Evolutionary conservation across 2,888 invertebrate genomes (phyloP), one percentile per base, ranked within the genome.

Genomic region (Eristalis arbustorum): DNA sequence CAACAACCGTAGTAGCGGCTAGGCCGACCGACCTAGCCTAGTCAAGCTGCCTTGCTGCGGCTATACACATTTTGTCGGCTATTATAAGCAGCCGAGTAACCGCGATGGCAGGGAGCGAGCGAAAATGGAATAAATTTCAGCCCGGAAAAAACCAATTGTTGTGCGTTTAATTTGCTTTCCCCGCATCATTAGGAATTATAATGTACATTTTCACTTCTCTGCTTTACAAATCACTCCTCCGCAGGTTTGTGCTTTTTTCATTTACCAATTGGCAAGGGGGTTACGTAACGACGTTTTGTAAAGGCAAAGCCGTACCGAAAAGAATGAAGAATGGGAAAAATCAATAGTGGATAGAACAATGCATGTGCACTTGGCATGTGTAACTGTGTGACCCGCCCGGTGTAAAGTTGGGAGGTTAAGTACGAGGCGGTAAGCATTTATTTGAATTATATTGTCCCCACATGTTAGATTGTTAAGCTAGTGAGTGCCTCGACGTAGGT

Each of bases 81-180:
- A 76, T 69, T 71, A 61, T 77, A 71, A 64, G 74, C 42, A 62
- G 59, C 49, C 56, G 25, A 42, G 59, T 49, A 14, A 56, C 57
- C 72, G 62, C 59, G 42, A 56, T 56, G 71, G 22, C 64, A 49
- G 57, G 14, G 25, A 72, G 62, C 79, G 75, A 71, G 68, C 76
- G 49, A 78, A 77, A 69, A 76, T 74, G 77, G 78, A 82, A 83
- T 87, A 82, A 87, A 79, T 83, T 75, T 78, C 67, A 87, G 92
- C 91, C 92, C 93, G 93, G 92, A 93, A 93, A 92, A 92, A 91
- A 91, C 92, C 92, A 93, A 93, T 93, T 92, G 92, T 91, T 90
- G 91, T 91, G 90, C 89, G 91, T 91, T 92, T 91, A 92, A 92
- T 90, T 90, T 89, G 88, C 88, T 87, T 87, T 77, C 82, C 84